Base-by-base conservation (phyloP, 1,140 invertebrate species). In the Metopolophium dirhodum region DNA sequence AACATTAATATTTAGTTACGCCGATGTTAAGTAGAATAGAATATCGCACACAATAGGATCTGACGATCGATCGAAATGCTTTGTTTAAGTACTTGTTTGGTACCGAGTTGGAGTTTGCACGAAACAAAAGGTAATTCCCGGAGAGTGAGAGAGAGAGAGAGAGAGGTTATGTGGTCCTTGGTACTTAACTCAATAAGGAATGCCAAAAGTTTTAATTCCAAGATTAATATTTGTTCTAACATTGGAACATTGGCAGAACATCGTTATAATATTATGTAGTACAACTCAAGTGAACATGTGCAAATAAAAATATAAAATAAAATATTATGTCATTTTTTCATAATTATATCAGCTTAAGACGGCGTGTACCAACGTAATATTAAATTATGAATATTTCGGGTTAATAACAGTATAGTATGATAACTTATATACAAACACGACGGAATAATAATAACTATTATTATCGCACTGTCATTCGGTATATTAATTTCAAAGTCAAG, bases 221-320 rank as follows among this genome's bases (percentile, higher is more conserved):
- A 57, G 51, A 90, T 90, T 90, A 57, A 90, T 90, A 61, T 90
- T 90, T 37, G 37, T 90, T 57, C 61, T 61, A 41, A 30, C n/a
- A 18, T 89, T 1, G 49, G 30, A 54, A 14, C 41, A 47, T 45
- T 20, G 86, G 11, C 30, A 45, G 35, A 26, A 85, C 41, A n/a
- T 49, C 20, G 30, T 87, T 87, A 85, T 26, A 77, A 61, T 77
- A n/a, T n/a, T 77, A n/a, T n/a, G 30, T 85, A 26, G 83, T 85
- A 41, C 41, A 41, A 41, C 23, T 26, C 9, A 30, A 85, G 22
- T 26, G 41, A 41, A 26, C 35, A 37, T 8, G 20, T 37, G 37
- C 8, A 85, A 85, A 49, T 87, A 87, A 87, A 49, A 49, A 45
- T 87, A 30, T 54, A 77, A n/a, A 77, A 77, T 18, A 0, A 77